These are phyloP conservation scores for Azorinus chamasolen DNA, from an alignment of 2,888 invertebrate genomes.

Conservation along the genomic window DNA sequence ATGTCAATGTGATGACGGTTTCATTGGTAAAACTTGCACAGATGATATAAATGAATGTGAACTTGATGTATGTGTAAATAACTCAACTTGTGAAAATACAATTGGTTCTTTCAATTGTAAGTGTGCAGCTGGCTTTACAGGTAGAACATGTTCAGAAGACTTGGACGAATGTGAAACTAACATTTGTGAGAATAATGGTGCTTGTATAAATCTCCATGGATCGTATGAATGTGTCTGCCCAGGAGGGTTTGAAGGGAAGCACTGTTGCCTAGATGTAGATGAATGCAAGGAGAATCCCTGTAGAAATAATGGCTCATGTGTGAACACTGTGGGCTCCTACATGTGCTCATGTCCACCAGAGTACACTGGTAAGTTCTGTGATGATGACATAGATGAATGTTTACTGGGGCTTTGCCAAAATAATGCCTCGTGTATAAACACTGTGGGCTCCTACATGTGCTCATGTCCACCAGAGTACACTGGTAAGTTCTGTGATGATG, in stretches of 20 bases:
- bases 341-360: constrained; percentile 63
- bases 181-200: constrained; percentile 40
- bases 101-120: neutral
- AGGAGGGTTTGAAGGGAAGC: constrained; percentile 47
- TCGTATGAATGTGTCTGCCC: constrained; percentile 63
- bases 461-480: constrained; percentile 5
- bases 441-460: constrained; percentile 11
- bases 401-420: constrained; percentile 3
- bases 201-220: constrained; percentile 48
- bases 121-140: constrained; percentile 2
- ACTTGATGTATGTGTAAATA: constrained; percentile 1
- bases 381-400: constrained; percentile 50
- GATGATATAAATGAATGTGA: constrained; percentile 18
- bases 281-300: constrained; percentile 66
- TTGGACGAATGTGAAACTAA: constrained; percentile 42
- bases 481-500: constrained; percentile 18
- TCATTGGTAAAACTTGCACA: constrained; percentile 25
- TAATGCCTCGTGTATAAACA: constrained; percentile 17
- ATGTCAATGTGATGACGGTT: constrained; percentile 48
- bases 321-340: constrained; percentile 58
- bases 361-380: constrained; percentile 53
- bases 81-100: constrained; percentile 1
- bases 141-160: constrained; percentile 26
- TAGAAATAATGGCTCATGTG: constrained; percentile 64
- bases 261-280: constrained; percentile 61